Base-by-base conservation (phyloP, 2,797 vertebrate genomes). In the Erpetoichthys calabaricus region DNA sequence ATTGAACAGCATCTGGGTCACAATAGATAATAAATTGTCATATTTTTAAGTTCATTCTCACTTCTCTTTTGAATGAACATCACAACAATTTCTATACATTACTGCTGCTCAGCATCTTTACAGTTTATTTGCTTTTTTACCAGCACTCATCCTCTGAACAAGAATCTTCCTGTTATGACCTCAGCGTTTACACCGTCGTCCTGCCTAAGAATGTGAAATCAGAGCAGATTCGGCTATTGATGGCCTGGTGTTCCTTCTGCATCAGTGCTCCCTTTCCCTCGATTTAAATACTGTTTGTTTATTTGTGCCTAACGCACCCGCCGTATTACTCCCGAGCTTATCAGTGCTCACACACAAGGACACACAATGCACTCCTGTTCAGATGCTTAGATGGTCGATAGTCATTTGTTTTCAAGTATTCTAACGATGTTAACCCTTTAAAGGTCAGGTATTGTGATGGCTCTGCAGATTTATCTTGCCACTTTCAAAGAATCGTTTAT, bases 281-380 rank as follows among this genome's bases (percentile, higher is more conserved):
- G 75, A 80, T 86, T 81, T 84, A 86, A 83, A 83, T 75, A 76
- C 73, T 84, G 82, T 86, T 86, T 88, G 85, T 86, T 87, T 86
- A 85, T 85, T 87, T 85, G 81, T 80, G 79, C 77, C 77, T 85
- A 80, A 75, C 64, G 75, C 72, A n/a, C n/a, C n/a, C n/a, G 53
- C 50, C 60, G 82, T 73, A 81, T 85, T 87, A 83, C 77, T 60
- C 65, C 66, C 71, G 67, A 56, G 82, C 81, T 88, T 86, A 85
- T 84, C 82, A 71, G 67, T 8, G 65, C 67, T 68, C 75, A 74
- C 81, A 85, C 78, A 82, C 71, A 75, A 70, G 67, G 72, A 56
- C 63, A 62, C 69, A 80, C 77, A 80, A 83, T 77, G 75, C 68
- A 46, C 57, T 63, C 59, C 70, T 78, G 77, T 78, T 81, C 77